Conservation (phyloP, 2,113 vertebrate genomes). For the Gavialis gangeticus region DNA sequence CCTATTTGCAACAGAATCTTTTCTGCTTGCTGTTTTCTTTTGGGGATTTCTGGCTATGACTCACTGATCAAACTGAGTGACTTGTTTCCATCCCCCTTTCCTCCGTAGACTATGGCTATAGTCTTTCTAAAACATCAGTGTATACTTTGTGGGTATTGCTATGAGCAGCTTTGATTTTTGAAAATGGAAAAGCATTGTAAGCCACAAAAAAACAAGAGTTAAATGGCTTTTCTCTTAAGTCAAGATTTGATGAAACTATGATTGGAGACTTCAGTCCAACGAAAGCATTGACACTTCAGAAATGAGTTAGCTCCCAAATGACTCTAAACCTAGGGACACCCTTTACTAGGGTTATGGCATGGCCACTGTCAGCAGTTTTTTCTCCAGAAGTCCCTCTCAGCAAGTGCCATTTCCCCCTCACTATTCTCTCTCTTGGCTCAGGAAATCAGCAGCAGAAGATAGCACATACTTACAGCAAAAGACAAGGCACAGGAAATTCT, state of each 20-base stretch:
- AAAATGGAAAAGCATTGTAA: neutral
- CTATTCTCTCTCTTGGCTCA: rapidly evolving
- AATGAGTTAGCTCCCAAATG: neutral
- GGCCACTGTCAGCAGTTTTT: neutral
- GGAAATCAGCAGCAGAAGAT: neutral
- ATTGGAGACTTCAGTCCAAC: neutral
- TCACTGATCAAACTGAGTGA: neutral
- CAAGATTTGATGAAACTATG: too few relatives aligned
- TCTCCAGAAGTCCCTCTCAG: neutral
- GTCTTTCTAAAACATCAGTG: neutral
- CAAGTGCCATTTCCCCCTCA: neutral
- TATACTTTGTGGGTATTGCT: neutral
- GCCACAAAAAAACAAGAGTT: neutral
- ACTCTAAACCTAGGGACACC: neutral
- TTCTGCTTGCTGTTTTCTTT: neutral
- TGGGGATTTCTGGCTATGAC: neutral
- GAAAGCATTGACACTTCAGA: neutral
- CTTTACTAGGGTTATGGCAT: neutral
- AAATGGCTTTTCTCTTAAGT: constrained; percentile 25
- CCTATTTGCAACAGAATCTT: neutral
- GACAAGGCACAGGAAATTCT: neutral
- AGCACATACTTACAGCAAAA: neutral
- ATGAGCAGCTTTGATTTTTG: constrained; percentile 14
- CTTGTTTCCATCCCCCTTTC: neutral
- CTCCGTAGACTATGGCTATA: neutral